phyloP scores from a whole-genome alignment of 2,797 vertebrate genomes.

The Brotula barbata region DNA sequence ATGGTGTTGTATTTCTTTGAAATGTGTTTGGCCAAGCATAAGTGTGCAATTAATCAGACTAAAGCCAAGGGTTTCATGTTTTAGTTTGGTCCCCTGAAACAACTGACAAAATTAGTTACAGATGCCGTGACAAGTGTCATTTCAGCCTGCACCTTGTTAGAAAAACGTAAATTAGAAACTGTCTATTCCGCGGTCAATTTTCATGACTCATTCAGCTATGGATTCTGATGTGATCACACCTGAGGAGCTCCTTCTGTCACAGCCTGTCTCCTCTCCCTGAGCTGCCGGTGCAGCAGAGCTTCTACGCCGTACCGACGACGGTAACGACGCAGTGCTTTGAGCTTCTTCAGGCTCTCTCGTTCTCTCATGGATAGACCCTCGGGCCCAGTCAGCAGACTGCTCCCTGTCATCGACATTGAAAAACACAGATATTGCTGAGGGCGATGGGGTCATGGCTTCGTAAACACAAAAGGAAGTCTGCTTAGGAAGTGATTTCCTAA shows the following conservation, averaged over 20 bases:
- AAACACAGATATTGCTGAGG: background rate
- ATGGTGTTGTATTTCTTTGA: background rate
- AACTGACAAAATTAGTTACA: too few species aligned
- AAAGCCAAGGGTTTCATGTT: too few species aligned
- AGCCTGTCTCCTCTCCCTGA: constrained; percentile 88
- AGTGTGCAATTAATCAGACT: too few species aligned
- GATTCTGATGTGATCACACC: constrained; percentile 66
- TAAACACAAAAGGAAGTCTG: too few species aligned
- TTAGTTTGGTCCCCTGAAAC: too few species aligned
- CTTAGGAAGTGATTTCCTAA: background rate
- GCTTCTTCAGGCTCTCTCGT: constrained; percentile 88
- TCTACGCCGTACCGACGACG: constrained; percentile 93
- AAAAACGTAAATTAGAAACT: too few species aligned
- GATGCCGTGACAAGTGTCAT: too few species aligned
- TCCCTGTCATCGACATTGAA: constrained; percentile 76
- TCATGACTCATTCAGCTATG: background rate
- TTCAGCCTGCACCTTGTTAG: too few species aligned
- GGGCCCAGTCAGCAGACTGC: constrained; percentile 88
- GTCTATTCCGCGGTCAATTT: too few species aligned
- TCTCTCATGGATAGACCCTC: constrained; percentile 92
- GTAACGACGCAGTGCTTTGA: constrained; percentile 94
- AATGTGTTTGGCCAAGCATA: background rate
- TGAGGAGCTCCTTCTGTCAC: constrained; percentile 88
- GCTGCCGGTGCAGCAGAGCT: constrained; percentile 92
- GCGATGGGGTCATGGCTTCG: background rate